Evolutionary conservation across 2,888 invertebrate genomes (phyloP).

Genomic region (Eupithecia subfuscata): DNA sequence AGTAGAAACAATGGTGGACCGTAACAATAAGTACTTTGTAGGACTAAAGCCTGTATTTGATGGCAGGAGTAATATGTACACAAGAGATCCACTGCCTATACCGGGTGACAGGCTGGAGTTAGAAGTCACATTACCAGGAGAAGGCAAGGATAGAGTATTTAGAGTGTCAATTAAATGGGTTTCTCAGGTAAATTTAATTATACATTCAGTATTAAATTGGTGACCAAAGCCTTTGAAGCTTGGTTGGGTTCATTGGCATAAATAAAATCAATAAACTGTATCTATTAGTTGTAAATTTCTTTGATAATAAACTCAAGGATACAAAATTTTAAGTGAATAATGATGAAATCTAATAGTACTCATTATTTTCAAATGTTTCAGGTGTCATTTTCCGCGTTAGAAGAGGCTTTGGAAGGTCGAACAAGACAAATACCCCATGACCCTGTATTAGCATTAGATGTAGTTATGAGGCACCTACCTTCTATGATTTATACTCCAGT

Average conservation of each 20-base stretch:
- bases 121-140: conserved; percentile 98
- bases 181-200: conserved; percentile 87
- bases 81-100: conserved; percentile 98
- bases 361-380: conserved; percentile 48
- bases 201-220: background rate
- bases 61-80: conserved; percentile 99
- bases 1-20: conserved; percentile 99
- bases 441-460: conserved; percentile 98
- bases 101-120: conserved; percentile 97
- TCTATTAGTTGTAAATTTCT: background rate
- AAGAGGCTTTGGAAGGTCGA: conserved; percentile 98
- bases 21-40: conserved; percentile 98
- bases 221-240: background rate
- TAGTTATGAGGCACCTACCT: conserved; percentile 99
- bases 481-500: conserved; percentile 99
- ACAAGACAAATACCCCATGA: conserved; percentile 98
- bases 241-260: background rate
- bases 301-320: background rate
- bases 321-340: background rate
- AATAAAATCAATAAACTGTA: background rate
- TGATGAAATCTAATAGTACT: background rate
- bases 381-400: conserved; percentile 97
- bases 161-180: conserved; percentile 99
- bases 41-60: conserved; percentile 99
- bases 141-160: conserved; percentile 99